Evolutionary conservation across 2,888 invertebrate species (phyloP).

Genomic region (Phortica okadai): DNA sequence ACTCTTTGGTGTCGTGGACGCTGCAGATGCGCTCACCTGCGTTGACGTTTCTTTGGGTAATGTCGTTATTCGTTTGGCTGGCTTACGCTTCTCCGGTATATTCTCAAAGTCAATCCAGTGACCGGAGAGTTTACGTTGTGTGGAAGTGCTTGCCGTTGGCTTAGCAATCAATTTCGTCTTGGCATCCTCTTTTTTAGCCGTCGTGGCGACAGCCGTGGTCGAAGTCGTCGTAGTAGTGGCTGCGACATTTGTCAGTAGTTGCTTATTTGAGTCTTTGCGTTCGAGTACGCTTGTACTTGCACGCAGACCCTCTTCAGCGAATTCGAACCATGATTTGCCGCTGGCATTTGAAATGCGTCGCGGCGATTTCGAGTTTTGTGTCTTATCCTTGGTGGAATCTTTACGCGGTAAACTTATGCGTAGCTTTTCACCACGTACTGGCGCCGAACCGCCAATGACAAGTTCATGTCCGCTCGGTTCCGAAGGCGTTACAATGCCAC

Average conservation of each 20-base stretch:
- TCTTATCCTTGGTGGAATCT: slow-evolving; percentile 75
- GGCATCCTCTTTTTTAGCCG: neutral
- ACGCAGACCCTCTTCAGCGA: slow-evolving; percentile 81
- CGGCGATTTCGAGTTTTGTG: slow-evolving; percentile 78
- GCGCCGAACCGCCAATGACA: slow-evolving; percentile 42
- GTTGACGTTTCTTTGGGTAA: slow-evolving; percentile 79
- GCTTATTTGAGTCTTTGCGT: slow-evolving; percentile 72
- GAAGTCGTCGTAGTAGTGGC: neutral
- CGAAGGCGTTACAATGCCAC: slow-evolving; percentile 75
- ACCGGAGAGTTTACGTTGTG: slow-evolving; percentile 74
- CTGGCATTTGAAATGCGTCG: slow-evolving; percentile 77
- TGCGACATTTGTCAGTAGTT: slow-evolving; percentile 53
- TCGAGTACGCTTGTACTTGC: slow-evolving; percentile 72
- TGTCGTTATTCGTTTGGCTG: slow-evolving; percentile 89
- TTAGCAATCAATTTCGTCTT: slow-evolving; percentile 40
- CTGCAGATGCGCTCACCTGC: slow-evolving; percentile 14
- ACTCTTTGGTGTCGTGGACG: neutral
- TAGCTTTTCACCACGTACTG: slow-evolving; percentile 80
- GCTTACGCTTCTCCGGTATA: slow-evolving; percentile 88
- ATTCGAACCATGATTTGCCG: slow-evolving; percentile 80
- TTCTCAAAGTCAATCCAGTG: slow-evolving; percentile 94
- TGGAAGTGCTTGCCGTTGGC: slow-evolving; percentile 60
- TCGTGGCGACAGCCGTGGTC: slow-evolving; percentile 3
- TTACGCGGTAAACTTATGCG: slow-evolving; percentile 84
- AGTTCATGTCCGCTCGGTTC: slow-evolving; percentile 50